A percentile compares a stretch with the other conserved stretches of the same genome.
These are phyloP conservation scores for Bembecia ichneumoniformis DNA, from an alignment of 2,888 invertebrate genomes.

Conservation along the genomic window DNA sequence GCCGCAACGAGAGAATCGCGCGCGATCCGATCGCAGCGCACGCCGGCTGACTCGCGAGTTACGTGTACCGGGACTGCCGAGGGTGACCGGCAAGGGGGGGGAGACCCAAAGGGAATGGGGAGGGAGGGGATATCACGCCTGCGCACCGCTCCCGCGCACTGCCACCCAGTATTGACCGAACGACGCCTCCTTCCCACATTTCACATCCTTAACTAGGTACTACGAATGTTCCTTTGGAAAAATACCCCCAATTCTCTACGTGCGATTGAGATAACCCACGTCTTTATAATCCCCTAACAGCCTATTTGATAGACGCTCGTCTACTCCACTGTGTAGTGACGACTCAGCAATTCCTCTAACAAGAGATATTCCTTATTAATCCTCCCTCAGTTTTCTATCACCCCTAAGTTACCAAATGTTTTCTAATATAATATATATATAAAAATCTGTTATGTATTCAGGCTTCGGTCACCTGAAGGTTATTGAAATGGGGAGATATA, in stretches of 20 bases:
- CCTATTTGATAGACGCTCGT: constrained; percentile 1
- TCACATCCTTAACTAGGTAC: constrained; percentile 70
- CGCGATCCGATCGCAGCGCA: constrained; percentile 66
- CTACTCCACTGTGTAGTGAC: too few relatives aligned
- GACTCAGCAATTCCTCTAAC: too few relatives aligned
- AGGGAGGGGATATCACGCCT: constrained; percentile 49
- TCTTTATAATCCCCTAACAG: constrained; percentile 21
- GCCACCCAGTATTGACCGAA: constrained; percentile 70
- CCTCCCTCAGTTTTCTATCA: too few relatives aligned
- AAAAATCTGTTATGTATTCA: too few relatives aligned
- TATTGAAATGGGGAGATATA: too few relatives aligned
- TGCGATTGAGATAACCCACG: constrained; percentile 59
- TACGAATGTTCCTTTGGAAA: constrained; percentile 63
- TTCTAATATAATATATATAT: too few relatives aligned
- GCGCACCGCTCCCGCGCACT: constrained; percentile 59
- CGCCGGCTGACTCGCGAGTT: constrained; percentile 69
- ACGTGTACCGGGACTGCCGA: constrained; percentile 28
- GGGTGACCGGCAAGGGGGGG: constrained; percentile 31
- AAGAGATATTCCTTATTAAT: too few relatives aligned
- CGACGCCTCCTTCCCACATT: constrained; percentile 69
- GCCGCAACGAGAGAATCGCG: constrained; percentile 41
- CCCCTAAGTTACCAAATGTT: too few relatives aligned
- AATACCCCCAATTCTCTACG: constrained; percentile 59
- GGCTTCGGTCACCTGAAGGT: too few relatives aligned
- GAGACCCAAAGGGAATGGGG: constrained; percentile 6